These are phyloP conservation scores for Ctenosaura bakeri DNA, from an alignment of 2,797 vertebrate genomes.

Conservation along the genomic window DNA sequence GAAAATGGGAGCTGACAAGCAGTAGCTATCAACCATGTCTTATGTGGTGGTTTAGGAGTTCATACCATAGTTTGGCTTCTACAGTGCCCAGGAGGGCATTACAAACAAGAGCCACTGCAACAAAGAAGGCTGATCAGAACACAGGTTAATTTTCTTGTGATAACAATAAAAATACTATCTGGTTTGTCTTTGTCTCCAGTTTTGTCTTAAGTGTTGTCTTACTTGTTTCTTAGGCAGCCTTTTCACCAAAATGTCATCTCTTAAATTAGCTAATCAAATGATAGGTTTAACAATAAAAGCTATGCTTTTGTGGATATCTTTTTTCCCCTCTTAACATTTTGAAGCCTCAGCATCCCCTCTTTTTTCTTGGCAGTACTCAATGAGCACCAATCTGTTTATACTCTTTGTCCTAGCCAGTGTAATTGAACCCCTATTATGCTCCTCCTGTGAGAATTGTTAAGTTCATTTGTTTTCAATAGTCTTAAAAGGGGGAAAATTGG, in stretches of 20 bases:
- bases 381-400: constrained; percentile 42
- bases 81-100: not conserved
- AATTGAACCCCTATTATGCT: constrained; percentile 60
- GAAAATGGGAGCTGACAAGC: not conserved
- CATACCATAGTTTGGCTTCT: not conserved
- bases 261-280: not conserved
- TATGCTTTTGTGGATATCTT: constrained; percentile 10
- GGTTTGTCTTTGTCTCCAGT: not conserved
- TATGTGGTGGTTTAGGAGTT: not conserved
- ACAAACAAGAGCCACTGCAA: not conserved
- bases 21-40: not conserved
- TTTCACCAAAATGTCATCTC: not conserved
- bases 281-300: not conserved
- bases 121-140: not conserved
- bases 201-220: not conserved
- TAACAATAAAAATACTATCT: not conserved
- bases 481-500: constrained; percentile 55
- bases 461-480: constrained; percentile 70
- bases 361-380: constrained; percentile 28
- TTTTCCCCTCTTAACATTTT: not conserved
- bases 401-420: constrained; percentile 46
- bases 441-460: constrained; percentile 61
- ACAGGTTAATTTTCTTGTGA: not conserved
- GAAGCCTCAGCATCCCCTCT: constrained; percentile 33
- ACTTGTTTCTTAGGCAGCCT: not conserved